These are phyloP conservation scores for Rissa tridactyla DNA, from an alignment of 2,113 vertebrate species.

Conservation along the genomic window DNA sequence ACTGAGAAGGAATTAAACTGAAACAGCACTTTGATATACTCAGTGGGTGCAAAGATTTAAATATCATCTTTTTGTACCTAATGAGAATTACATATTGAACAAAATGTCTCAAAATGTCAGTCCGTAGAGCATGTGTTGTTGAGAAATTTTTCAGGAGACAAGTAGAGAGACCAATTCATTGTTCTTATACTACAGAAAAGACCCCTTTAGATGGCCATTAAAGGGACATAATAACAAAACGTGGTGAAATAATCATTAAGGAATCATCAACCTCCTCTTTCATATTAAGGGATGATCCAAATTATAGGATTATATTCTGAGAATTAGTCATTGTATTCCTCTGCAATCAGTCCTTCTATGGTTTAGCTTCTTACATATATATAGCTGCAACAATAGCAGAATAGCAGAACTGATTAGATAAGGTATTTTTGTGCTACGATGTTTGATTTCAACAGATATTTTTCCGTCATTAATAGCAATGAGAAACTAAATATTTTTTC, in stretches of 20 bases:
- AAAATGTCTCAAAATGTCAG: constrained; percentile 46
- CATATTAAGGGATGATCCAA: neutral
- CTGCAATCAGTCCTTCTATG: neutral
- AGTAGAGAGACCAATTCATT: neutral
- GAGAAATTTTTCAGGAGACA: neutral
- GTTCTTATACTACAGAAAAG: neutral
- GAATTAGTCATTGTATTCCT: neutral
- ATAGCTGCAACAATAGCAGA: neutral
- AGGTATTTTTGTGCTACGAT: neutral
- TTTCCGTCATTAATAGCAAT: neutral
- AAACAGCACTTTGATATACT: constrained; percentile 16
- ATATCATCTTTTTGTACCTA: constrained; percentile 15
- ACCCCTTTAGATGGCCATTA: neutral
- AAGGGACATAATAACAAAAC: neutral
- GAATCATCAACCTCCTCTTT: neutral
- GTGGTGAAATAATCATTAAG: neutral
- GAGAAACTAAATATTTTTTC: neutral
- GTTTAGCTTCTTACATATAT: neutral
- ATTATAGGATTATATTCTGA: neutral
- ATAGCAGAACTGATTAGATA: neutral
- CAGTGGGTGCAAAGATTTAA: constrained; percentile 34
- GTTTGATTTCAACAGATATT: neutral
- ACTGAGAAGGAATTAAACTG: neutral
- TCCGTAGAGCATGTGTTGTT: neutral
- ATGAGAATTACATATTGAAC: constrained; percentile 17